Base-by-base conservation (phyloP, 1,140 invertebrate species). In the Popillia japonica region DNA sequence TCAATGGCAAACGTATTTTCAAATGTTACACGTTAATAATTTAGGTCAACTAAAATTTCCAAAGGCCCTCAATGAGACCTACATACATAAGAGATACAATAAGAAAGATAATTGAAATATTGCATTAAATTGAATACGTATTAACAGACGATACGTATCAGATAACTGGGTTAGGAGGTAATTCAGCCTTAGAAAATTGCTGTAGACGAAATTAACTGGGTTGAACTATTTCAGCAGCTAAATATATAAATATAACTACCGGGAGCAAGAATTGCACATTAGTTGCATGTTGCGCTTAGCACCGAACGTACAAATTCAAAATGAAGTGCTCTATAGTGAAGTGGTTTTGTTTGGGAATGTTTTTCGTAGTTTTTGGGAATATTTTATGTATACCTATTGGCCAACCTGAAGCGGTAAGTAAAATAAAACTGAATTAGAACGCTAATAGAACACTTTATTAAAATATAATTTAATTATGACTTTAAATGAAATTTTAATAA, bases 381-480 rank as follows among this genome's bases (percentile, higher is more conserved):
- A 74, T 74, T 76, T 48, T 55, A 23, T 76, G 75, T 27, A 55
- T 76, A 76, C 75, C 75, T 17, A 11, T 76, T 76, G 75, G 75
- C 22, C 75, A 76, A 76, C 75, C 75, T 76, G 75, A 76, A 10
- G 44, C 41, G 75, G 75, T 76, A 76, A 76, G 75, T 48, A 55
- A 17, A 23, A 41, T 42, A 11, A 40, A 40, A 14, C 4, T 40
- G 40, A 20, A 40, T 74, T n/a, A 74, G 0, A 74, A 34, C 14
- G 6, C 40, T 42, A 41, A n/a, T 40, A 55, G 17, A 55, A 55
- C n/a, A 55, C 14, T 55, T 17, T 11, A 7, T 11, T 2, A n/a
- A 55, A 55, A n/a, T 17, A 55, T 6, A 17, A 55, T 10, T 44
- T 44, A 2, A 55, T 17, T 17, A n/a, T 34, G 4, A 4, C 27